A percentile compares a stretch with the other conserved stretches of the same genome.
Conservation (phyloP, 1,140 invertebrate species). For the Euura saliciscinereae region DNA sequence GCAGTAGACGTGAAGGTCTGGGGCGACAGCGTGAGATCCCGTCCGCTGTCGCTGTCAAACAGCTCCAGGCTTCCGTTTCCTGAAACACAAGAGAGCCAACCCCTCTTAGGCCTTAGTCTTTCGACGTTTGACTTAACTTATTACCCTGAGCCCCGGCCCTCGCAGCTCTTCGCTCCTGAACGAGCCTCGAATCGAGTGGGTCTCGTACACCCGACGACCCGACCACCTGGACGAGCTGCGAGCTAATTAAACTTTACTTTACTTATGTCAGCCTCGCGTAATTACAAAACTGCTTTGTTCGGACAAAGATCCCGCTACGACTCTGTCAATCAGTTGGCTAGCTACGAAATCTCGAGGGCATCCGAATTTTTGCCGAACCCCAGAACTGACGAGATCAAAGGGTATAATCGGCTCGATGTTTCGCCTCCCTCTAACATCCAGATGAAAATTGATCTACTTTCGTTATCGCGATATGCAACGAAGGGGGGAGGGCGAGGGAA, state of each 20-base stretch:
- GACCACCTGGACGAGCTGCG: background rate
- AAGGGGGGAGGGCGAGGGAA: background rate
- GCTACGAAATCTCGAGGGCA: background rate
- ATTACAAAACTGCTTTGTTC: conserved; percentile 5
- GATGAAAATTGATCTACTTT: background rate
- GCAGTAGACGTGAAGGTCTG: conserved; percentile 71
- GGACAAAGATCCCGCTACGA: background rate
- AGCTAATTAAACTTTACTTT: background rate
- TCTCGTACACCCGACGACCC: background rate
- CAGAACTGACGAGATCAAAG: background rate
- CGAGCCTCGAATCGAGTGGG: background rate
- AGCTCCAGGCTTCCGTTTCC: conserved; percentile 70
- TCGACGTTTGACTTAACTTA: background rate
- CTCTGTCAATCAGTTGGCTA: too few relatives aligned
- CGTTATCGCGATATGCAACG: conserved; percentile 8
- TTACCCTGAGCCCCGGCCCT: background rate
- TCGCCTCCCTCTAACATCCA: background rate
- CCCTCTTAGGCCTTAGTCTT: background rate
- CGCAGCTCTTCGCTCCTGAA: background rate
- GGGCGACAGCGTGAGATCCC: conserved; percentile 73
- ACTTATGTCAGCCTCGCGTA: background rate
- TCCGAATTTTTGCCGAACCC: background rate
- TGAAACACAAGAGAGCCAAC: conserved; percentile 35
- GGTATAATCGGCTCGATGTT: background rate
- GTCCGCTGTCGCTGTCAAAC: conserved; percentile 73